phyloP scores from a whole-genome alignment of 1,140 invertebrate genomes.

The Drosophila trapezifrons region DNA sequence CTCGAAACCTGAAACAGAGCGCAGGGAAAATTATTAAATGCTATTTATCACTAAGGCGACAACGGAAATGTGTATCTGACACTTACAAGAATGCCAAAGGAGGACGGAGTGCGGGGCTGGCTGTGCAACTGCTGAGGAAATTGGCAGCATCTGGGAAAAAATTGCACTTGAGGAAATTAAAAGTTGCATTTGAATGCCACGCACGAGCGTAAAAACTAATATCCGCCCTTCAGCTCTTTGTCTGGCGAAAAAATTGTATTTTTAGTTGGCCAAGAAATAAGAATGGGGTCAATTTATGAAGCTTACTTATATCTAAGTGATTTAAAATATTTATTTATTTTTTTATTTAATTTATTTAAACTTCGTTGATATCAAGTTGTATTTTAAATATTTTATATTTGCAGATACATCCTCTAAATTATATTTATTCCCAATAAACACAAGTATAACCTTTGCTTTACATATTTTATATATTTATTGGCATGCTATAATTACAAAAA shows the following conservation, averaged over 20 bases:
- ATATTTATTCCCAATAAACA: no score
- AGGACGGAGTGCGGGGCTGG: slow-evolving; percentile 7
- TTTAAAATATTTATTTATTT: neutral
- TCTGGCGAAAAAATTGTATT: slow-evolving; percentile 21
- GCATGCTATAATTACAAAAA: neutral
- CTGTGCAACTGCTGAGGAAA: slow-evolving; percentile 65
- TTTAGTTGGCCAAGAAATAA: neutral
- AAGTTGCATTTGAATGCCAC: slow-evolving; percentile 73
- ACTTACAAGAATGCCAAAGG: slow-evolving; percentile 47
- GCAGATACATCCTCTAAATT: no score
- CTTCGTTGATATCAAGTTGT: no score
- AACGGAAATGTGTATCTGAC: slow-evolving; percentile 64
- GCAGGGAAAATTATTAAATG: slow-evolving; percentile 61
- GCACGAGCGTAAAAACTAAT: slow-evolving; percentile 78
- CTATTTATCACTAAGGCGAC: slow-evolving; percentile 68
- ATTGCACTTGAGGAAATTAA: slow-evolving; percentile 76
- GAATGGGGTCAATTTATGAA: neutral
- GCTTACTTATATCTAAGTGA: neutral
- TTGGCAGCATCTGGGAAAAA: slow-evolving; percentile 60
- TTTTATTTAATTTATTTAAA: neutral
- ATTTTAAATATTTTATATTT: neutral
- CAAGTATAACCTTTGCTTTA: neutral
- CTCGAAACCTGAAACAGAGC: slow-evolving; percentile 13
- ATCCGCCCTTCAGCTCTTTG: slow-evolving; percentile 57
- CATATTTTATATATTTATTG: neutral